A percentile compares a stretch with the other conserved stretches of the same genome.
Evolutionary conservation across 2,888 invertebrate species (phyloP).

Genomic region (Podotricha telesiphe): DNA sequence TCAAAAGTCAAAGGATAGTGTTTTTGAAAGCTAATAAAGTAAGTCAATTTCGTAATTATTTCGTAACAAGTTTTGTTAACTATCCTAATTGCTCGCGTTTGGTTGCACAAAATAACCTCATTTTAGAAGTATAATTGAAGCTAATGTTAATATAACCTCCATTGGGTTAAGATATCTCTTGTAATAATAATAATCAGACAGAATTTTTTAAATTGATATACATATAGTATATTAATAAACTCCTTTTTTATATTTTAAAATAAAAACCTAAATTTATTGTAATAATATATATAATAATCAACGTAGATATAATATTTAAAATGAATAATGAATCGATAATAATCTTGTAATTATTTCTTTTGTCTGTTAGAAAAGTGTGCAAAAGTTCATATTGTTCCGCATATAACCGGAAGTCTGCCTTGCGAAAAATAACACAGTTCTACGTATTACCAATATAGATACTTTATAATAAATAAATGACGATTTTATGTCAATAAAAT

Average conservation of each 20-base stretch:
- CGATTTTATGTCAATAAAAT: neutral
- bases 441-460: neutral
- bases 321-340: too few species aligned
- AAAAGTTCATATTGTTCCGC: neutral
- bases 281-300: too few species aligned
- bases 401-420: neutral
- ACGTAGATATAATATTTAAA: too few species aligned
- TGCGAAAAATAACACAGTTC: neutral
- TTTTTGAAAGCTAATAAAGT: too few species aligned
- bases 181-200: neutral
- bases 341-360: neutral
- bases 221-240: too few species aligned
- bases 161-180: neutral
- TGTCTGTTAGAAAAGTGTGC: neutral
- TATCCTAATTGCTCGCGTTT: too few species aligned
- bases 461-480: neutral
- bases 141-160: neutral
- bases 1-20: too few species aligned
- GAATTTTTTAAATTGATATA: neutral
- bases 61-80: too few species aligned
- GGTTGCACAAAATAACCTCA: too few species aligned
- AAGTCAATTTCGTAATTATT: too few species aligned
- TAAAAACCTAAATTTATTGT: too few species aligned
- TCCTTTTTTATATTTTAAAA: too few species aligned
- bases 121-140: neutral